Base-by-base conservation (phyloP, 2,113 vertebrate species). In the Nothoprocta perdicaria region DNA sequence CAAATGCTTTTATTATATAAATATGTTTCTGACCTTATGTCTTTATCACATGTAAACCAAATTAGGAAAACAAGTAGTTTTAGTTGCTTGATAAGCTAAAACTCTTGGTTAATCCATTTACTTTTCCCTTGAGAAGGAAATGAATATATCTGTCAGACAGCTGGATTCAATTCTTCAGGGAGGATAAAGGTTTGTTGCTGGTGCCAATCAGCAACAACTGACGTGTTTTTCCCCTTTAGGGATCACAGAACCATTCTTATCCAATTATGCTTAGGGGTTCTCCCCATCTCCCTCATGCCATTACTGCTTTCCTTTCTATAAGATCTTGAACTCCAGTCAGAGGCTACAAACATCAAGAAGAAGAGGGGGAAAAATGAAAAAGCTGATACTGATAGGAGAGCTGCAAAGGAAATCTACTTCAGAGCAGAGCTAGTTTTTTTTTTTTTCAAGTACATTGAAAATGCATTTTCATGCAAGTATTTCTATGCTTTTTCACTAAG, bases 61-160 rank as follows among this genome's bases (percentile, higher is more conserved):
- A 82, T 93, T 65, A 16, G 27, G 29, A 78, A 94, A 94, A 94
- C 23, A 68, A 85, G 52, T 67, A 76, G 6, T 63, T 95, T 74
- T 94, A 87, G 60, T 84, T 92, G 33, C 90, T 88, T 91, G 86
- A 95, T 94, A 93, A 84, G 33, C 93, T 85, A 93, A 95, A 95
- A 95, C 75, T 95, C 80, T 67, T 72, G 35, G 29, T 45, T 84
- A 95, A 91, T 90, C 91, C 78, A 88, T 80, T 92, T 79, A 75
- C n/a, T 91, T 94, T 80, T 94, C 71, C 48, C 55, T 19, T 55
- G 61, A 87, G 81, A 88, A 92, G 83, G 68, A 95, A 95, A 95
- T 95, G 3, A 94, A 38, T 94, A 90, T 76, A n/a, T 86, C 83
- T 88, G 24, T 89, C 77, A 95, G 87, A 48, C 83, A 92, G 55